Evolutionary conservation across 2,888 invertebrate species (phyloP).

Genomic region (Dynastes hyllus): DNA sequence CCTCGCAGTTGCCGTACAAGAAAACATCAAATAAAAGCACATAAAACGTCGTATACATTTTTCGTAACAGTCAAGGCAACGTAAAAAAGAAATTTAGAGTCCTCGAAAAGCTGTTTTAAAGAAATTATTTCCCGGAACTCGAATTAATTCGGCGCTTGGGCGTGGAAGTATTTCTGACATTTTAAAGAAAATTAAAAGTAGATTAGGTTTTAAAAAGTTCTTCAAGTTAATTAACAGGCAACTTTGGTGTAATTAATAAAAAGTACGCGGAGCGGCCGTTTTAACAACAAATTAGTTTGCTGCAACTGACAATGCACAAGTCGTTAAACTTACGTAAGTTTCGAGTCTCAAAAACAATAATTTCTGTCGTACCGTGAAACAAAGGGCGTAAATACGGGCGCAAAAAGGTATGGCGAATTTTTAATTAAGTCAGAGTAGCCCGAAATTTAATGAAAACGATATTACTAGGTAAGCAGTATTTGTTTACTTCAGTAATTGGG

Average conservation of each 20-base stretch:
- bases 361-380: no score
- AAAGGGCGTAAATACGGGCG: no score
- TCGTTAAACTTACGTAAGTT: neutral
- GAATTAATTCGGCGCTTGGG: neutral
- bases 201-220: slow-evolving; percentile 2
- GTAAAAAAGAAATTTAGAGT: neutral
- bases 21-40: no score
- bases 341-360: no score
- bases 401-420: no score
- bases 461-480: no score
- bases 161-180: neutral
- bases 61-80: neutral
- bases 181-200: slow-evolving; percentile 12
- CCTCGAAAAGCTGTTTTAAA: neutral
- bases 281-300: neutral
- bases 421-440: no score
- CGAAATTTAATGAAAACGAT: no score
- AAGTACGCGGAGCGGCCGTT: neutral
- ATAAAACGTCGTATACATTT: no score
- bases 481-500: no score
- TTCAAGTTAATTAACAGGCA: neutral
- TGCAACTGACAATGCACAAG: neutral
- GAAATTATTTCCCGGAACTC: neutral
- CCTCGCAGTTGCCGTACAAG: no score
- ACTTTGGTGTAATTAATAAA: neutral